A percentile compares a stretch with the other conserved stretches of the same genome.
Conservation (phyloP, 2,797 vertebrate genomes). For the Fundulus diaphanus region DNA sequence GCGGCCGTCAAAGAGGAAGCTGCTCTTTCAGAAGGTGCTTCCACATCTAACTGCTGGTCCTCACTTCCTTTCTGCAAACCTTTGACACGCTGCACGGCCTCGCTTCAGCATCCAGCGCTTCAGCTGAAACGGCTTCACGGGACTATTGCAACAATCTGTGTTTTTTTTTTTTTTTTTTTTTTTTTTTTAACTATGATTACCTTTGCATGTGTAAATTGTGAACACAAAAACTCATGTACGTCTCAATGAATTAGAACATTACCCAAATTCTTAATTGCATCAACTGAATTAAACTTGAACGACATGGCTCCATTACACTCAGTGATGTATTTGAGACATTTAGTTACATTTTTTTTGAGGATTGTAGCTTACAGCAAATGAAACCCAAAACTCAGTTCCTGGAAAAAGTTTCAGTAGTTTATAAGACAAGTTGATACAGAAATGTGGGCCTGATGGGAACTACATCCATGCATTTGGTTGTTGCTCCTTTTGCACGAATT, state of each 20-base stretch:
- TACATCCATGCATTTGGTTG: neutral
- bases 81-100: conserved; percentile 34
- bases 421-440: neutral
- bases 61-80: conserved; percentile 63
- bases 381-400: neutral
- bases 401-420: neutral
- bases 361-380: neutral
- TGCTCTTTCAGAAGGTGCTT: conserved; percentile 34
- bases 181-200: neutral
- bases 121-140: neutral
- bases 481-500: neutral
- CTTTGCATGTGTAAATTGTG: neutral
- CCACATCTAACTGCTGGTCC: conserved; percentile 36
- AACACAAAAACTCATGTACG: neutral
- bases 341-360: neutral
- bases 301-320: neutral
- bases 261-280: neutral
- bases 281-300: neutral
- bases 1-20: conserved; percentile 64
- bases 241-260: neutral
- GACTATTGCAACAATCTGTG: neutral
- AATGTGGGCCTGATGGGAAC: neutral
- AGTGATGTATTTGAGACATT: neutral
- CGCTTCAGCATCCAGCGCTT: conserved; percentile 19
- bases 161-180: too few relatives aligned